phyloP scores from a whole-genome alignment of 2,113 vertebrate species.

The Platanista minor region DNA sequence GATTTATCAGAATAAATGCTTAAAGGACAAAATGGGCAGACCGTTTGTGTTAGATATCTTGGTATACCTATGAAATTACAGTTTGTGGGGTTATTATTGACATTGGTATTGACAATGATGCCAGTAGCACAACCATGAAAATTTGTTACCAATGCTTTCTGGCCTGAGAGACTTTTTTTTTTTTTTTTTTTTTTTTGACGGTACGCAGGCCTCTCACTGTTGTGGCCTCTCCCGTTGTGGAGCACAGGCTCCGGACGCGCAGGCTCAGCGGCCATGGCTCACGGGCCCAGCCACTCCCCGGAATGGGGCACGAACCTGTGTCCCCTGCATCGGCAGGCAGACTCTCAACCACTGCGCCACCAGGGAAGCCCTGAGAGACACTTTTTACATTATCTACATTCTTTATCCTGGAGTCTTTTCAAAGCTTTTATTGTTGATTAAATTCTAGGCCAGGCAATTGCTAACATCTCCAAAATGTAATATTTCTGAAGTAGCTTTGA shows the following conservation, averaged over 20 bases:
- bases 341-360: too few relatives aligned
- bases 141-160: constrained; percentile 74
- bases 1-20: constrained; percentile 47
- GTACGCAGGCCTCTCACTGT: too few relatives aligned
- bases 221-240: too few relatives aligned
- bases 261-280: too few relatives aligned
- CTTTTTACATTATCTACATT: constrained; percentile 66
- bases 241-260: too few relatives aligned
- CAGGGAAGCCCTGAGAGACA: constrained; percentile 71
- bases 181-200: too few relatives aligned
- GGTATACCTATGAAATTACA: constrained; percentile 58
- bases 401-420: constrained; percentile 64
- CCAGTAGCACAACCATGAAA: constrained; percentile 60
- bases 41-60: constrained; percentile 60
- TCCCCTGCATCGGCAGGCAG: too few relatives aligned
- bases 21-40: constrained; percentile 56
- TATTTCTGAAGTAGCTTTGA: constrained; percentile 70
- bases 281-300: too few relatives aligned
- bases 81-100: constrained; percentile 70
- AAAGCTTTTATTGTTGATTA: constrained; percentile 75
- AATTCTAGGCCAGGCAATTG: constrained; percentile 71
- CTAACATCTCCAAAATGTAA: constrained; percentile 62
- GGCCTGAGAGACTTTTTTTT: constrained; percentile 70
- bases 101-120: constrained; percentile 68
- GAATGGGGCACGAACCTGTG: too few relatives aligned